phyloP scores from a whole-genome alignment of 2,113 vertebrate species.

The Xenus cinereus region DNA sequence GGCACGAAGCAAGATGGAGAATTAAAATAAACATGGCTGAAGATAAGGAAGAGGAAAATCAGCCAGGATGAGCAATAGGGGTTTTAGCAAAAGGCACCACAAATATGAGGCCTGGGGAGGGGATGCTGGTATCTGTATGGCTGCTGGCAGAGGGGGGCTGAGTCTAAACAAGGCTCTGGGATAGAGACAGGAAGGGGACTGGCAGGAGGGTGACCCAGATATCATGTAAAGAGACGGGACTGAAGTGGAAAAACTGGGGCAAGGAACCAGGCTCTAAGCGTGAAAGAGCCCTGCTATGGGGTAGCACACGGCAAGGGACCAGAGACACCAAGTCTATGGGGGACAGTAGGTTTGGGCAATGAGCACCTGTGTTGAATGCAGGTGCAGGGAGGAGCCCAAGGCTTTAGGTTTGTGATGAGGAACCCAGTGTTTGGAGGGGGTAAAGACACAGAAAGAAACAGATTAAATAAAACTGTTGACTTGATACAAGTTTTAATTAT shows the following conservation, averaged over 20 bases:
- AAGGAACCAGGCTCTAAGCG: neutral
- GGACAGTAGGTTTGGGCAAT: neutral
- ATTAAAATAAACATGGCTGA: neutral
- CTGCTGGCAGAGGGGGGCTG: neutral
- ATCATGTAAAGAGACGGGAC: neutral
- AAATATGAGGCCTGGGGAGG: neutral
- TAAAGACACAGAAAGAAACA: neutral
- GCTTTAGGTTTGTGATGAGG: neutral
- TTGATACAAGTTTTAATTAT: neutral
- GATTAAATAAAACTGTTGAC: neutral
- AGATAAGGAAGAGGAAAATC: neutral
- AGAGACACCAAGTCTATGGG: neutral
- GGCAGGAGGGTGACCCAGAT: neutral
- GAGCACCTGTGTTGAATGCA: neutral
- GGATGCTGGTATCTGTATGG: neutral
- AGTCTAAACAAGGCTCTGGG: neutral
- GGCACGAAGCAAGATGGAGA: neutral
- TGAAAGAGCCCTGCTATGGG: neutral
- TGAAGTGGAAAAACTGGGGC: neutral
- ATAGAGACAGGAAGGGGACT: too few species aligned
- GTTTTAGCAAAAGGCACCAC: neutral
- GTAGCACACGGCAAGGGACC: neutral
- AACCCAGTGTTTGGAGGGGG: neutral
- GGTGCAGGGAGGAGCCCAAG: neutral
- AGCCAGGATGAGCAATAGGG: neutral